Base-by-base conservation (phyloP, 2,888 invertebrate genomes). In the Ormyrus thymus region DNA sequence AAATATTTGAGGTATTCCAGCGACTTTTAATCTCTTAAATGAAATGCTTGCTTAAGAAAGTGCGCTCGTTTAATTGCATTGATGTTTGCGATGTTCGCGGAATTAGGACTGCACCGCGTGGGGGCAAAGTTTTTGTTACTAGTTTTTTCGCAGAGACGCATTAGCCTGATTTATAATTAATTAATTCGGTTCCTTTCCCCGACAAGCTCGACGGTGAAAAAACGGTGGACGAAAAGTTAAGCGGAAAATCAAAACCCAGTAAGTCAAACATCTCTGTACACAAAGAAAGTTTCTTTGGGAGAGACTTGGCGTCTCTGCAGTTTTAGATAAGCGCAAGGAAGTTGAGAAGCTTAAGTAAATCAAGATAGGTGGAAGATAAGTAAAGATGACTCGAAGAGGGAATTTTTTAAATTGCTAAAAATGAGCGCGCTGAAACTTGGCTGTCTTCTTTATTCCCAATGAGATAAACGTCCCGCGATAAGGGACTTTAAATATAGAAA, bases 221-320 rank as follows among this genome's bases (percentile, higher is more conserved):
- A 29, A 1, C 2, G 2, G 29, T 7, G 7, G 43, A 50, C 46
- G 29, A 9, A 76, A 56, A 71, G 65, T 71, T 53, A 71, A 53
- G 66, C 59, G 51, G 48, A 71, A 77, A 77, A 77, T 77, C 65
- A 66, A 46, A 72, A 59, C 13, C 43, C 29, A 13, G 55, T 0
- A 72, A 77, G 71, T 71, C n/a, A 64, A 71, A 77, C 59, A 77
- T 65, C 68, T 55, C 10, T 58, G 11, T 61, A 15, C 45, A 75
- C 68, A 53, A 68, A 65, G 66, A 66, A 77, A 72, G 53, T 72
- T 71, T 55, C 64, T 55, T 62, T 50, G 53, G 56, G 64, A 29
- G 4, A 43, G 10, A 1, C 43, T 8, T 3, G 48, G 15, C 50
- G 45, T 50, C 13, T 51, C 43, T 72, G 61, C 50, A 72, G 29